A percentile compares a stretch with the other conserved stretches of the same genome.
These are phyloP conservation scores for Carapus acus DNA, from an alignment of 2,797 vertebrate species.

Conservation along the genomic window DNA sequence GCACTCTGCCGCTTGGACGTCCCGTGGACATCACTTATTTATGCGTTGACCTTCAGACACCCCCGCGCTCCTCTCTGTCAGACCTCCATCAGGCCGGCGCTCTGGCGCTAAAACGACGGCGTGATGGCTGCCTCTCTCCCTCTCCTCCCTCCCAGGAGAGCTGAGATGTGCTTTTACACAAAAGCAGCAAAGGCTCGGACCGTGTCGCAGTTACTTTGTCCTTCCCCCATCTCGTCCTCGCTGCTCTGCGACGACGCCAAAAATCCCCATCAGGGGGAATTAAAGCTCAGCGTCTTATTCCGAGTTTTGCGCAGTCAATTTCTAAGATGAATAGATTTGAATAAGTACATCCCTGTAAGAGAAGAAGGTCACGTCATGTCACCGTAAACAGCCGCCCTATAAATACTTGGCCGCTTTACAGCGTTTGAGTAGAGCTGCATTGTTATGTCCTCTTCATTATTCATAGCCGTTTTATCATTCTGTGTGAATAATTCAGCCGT, in stretches of 20 bases:
- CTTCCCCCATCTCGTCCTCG: constrained; percentile 3
- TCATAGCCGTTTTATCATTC: constrained; percentile 30
- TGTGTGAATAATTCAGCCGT: constrained; percentile 44
- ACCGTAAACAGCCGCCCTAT: not conserved
- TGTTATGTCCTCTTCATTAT: constrained; percentile 42
- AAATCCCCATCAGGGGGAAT: too few species aligned
- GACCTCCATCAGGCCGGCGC: constrained; percentile 10
- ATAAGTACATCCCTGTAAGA: too few species aligned
- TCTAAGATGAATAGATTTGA: too few species aligned
- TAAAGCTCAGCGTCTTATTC: too few species aligned
- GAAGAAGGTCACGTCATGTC: not conserved
- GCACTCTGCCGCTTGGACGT: not conserved
- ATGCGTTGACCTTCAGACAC: constrained; percentile 23
- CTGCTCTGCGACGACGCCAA: not conserved
- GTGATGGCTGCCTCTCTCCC: constrained; percentile 10
- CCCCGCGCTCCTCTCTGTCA: constrained; percentile 11
- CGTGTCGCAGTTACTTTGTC: constrained; percentile 46
- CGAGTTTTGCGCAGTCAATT: too few species aligned
- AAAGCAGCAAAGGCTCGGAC: constrained; percentile 25
- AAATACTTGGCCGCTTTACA: constrained; percentile 1
- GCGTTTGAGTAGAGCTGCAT: constrained; percentile 16
- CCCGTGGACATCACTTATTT: constrained; percentile 18
- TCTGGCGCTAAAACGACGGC: constrained; percentile 20
- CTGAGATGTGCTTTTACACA: constrained; percentile 38
- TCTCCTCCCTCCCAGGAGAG: constrained; percentile 34